Evolutionary conservation across 2,797 vertebrate genomes (phyloP).

Genomic region (Pachyuromys duprasi): DNA sequence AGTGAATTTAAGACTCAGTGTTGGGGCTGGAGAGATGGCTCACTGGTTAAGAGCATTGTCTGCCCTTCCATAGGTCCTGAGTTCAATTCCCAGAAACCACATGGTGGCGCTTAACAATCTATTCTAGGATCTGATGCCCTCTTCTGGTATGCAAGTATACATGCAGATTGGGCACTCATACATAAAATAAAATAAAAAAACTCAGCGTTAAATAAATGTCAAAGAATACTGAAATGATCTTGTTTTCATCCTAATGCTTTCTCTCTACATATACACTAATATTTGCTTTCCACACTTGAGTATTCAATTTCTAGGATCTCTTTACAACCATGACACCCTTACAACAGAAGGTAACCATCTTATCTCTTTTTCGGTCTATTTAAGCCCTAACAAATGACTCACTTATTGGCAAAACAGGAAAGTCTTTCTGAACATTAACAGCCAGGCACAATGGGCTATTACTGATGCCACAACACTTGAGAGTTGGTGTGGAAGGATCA

Average conservation of each 20-base stretch:
- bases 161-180: too few species aligned
- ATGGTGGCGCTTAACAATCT: too few species aligned
- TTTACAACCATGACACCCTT: neutral
- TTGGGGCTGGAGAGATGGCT: too few species aligned
- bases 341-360: neutral
- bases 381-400: neutral
- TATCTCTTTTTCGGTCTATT: neutral
- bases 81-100: too few species aligned
- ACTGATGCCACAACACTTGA: neutral
- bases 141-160: too few species aligned
- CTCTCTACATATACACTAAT: neutral
- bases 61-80: too few species aligned
- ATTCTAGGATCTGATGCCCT: too few species aligned
- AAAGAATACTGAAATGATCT: neutral
- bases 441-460: neutral
- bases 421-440: neutral
- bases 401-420: neutral
- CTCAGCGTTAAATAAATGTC: neutral
- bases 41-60: too few species aligned
- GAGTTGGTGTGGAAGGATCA: neutral
- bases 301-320: neutral
- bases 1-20: neutral
- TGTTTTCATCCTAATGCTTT: neutral
- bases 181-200: too few species aligned
- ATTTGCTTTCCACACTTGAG: neutral